These are phyloP conservation scores for Pollachius pollachius DNA, from an alignment of 2,113 vertebrate species.

Conservation along the genomic window DNA sequence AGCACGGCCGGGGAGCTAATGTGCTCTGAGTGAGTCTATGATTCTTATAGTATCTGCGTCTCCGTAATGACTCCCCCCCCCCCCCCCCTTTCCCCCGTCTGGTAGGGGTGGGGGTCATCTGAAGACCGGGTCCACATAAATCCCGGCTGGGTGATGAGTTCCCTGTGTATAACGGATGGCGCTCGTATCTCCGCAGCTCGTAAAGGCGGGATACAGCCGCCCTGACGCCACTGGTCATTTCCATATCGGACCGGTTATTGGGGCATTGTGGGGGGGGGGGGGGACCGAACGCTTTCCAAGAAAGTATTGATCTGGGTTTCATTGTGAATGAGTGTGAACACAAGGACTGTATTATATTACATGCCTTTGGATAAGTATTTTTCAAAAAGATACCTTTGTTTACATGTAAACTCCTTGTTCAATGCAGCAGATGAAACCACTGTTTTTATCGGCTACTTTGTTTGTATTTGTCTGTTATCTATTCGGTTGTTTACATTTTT, in stretches of 20 bases:
- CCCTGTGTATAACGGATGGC: conserved; percentile 69
- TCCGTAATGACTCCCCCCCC: conserved; percentile 62
- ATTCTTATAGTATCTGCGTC: conserved; percentile 53
- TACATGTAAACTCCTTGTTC: no score
- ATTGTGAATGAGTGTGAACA: no score
- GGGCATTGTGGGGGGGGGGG: conserved; percentile 36
- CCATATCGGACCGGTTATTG: conserved; percentile 73
- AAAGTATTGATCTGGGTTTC: no score
- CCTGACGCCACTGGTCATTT: conserved; percentile 67
- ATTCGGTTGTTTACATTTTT: no score
- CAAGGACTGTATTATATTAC: no score
- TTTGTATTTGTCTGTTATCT: no score
- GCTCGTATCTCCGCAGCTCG: conserved; percentile 50
- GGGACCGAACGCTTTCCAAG: no score
- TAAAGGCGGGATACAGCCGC: conserved; percentile 62
- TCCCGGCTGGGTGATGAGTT: conserved; percentile 65
- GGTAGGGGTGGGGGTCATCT: conserved; percentile 56
- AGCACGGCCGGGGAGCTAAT: conserved; percentile 37
- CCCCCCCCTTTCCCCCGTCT: no score
- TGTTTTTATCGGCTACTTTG: no score
- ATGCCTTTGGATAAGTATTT: no score
- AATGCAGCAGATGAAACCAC: no score
- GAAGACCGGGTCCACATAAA: conserved; percentile 70
- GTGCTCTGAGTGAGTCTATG: conserved; percentile 62
- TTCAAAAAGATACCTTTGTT: no score